Evolutionary conservation across 2,888 invertebrate species (phyloP), one percentile per base, ranked within the genome.

Genomic region (Leptopterna dolabrata): DNA sequence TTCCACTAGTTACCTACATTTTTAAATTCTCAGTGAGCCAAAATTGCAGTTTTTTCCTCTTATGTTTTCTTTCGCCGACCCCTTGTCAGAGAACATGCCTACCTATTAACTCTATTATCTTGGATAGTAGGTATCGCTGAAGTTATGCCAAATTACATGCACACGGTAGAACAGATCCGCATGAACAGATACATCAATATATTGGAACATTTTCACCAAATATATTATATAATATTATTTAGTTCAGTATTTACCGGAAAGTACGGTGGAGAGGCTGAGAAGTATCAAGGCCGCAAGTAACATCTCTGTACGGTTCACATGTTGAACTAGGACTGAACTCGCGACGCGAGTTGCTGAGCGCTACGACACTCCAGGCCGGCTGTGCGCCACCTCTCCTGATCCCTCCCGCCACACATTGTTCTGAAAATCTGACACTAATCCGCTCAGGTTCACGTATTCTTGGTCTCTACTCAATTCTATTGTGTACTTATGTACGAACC

Each of bases 241-340:
- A 2, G 55, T 19, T 55, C 19, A 4, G 36, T 36, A 63, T 63
- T 81, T 81, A 81, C 81, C 81, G 55, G 13, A 14, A 81, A 81
- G 36, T 36, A 81, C 81, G 81, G 30, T 19, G 55, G 81, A 55
- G 81, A 81, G 16, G 81, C 81, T 55, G 55, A 81, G 55, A 29
- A 81, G 81, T 47, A 19, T 55, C 30, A 81, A 81, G 36, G 55
- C 30, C 55, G 81, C 81, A 27, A 81, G 81, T 51, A 81, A 30
- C 81, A 81, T 81, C 81, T 81, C 81, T 81, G 81, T 51, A 55
- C 81, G 81, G 81, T 81, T 81, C 81, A 81, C 81, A 81, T 81
- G 81, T 51, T 81, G 81, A 30, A 29, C 55, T 29, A 55, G 27
- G 81, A 81, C 81, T 81, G 55, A 80, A 29, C 80, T 45, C 80